Percentiles rank a stretch among this genome's conserved stretches.
Conservation (phyloP, 2,797 vertebrate genomes). For the Argya squamiceps region DNA sequence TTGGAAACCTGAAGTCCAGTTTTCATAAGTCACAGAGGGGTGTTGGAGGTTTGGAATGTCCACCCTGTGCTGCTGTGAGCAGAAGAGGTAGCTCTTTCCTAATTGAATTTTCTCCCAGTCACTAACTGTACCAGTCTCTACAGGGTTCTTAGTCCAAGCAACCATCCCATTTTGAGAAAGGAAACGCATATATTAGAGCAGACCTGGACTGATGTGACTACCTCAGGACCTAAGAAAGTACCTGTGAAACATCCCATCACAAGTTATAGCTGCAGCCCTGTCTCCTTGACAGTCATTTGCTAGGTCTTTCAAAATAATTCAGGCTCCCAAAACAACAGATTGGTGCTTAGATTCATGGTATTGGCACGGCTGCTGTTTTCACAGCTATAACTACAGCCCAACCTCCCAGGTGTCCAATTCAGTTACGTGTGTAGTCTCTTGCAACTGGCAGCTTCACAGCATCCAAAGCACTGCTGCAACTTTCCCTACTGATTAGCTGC, state of each 20-base stretch:
- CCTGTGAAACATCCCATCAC: neutral
- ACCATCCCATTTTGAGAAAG: neutral
- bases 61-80: neutral
- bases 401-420: constrained; percentile 51
- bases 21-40: neutral
- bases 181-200: neutral
- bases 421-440: neutral
- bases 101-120: neutral
- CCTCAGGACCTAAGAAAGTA: neutral
- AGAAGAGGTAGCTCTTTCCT: neutral
- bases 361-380: constrained; percentile 31
- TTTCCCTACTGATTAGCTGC: neutral
- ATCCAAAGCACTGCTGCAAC: neutral
- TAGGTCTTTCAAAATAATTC: constrained; percentile 23
- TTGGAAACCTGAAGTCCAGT: neutral
- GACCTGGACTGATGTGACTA: neutral
- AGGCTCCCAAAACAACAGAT: constrained; percentile 21
- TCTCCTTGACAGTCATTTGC: constrained; percentile 1
- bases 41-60: neutral
- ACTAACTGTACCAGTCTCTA: neutral
- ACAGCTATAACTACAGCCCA: constrained; percentile 20
- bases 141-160: neutral
- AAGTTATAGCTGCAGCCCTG: neutral
- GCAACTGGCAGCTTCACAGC: neutral
- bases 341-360: neutral